These are phyloP conservation scores for Heteromurus nitidus DNA, from an alignment of 2,888 invertebrate species.

Conservation along the genomic window DNA sequence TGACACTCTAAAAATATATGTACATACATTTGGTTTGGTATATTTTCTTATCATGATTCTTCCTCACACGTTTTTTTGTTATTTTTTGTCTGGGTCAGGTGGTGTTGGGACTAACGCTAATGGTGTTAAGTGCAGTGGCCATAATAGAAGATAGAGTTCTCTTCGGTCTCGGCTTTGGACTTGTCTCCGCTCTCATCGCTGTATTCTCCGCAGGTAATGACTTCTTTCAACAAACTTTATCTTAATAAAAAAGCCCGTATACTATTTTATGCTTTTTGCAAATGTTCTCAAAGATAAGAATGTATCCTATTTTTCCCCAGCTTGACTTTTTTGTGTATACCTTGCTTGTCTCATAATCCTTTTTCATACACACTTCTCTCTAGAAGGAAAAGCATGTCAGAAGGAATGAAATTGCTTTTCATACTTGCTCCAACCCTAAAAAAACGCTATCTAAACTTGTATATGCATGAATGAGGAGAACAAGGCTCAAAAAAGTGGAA, in stretches of 20 bases:
- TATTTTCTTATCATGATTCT: no score
- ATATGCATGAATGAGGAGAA: no score
- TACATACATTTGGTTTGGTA: no score
- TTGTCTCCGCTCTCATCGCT: constrained; percentile 65
- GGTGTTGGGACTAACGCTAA: constrained; percentile 67
- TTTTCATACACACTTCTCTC: neutral
- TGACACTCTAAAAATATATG: no score
- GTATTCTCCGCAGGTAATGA: constrained; percentile 68
- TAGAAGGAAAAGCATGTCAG: no score
- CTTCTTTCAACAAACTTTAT: neutral
- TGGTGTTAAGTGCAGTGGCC: constrained; percentile 68
- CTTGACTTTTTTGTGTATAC: neutral
- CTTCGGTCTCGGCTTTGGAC: constrained; percentile 69
- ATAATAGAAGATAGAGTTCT: constrained; percentile 69
- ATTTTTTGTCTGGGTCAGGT: constrained; percentile 62
- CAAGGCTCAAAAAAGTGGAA: no score
- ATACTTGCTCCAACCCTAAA: no score
- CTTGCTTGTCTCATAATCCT: no score
- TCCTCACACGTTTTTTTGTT: no score
- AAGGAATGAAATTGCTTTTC: no score
- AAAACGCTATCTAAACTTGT: no score
- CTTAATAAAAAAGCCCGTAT: neutral
- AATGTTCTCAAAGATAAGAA: no score
- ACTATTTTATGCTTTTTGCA: neutral
- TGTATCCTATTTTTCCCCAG: neutral